Base-by-base conservation (phyloP, 2,888 invertebrate genomes). In the Phengaris alcon region DNA sequence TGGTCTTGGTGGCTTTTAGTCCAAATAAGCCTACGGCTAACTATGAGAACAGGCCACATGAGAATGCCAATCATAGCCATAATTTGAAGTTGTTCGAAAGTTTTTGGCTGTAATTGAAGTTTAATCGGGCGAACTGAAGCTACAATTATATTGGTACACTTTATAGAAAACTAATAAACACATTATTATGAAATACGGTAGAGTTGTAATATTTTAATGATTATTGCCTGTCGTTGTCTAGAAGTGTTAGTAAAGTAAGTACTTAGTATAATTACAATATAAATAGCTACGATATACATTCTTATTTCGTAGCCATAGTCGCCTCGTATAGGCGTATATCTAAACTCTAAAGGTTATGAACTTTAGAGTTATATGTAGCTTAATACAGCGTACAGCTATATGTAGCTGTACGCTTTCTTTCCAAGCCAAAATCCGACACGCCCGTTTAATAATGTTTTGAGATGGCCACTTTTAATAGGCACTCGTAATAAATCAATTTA, bases 401-500 rank as follows among this genome's bases (percentile, higher is more conserved):
- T n/a, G n/a, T 64, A 64, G 35, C 64, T 64, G 64, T 59, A 10
- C 48, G 48, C 6, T 48, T 7, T 22, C 6, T 12, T 44, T 44
- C 35, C 6, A 64, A 64, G 64, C 64, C 6, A 35, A 64, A 64
- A 64, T 64, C 51, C 8, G 48, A 22, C 15, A 51, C 15, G 8
- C 22, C 22, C 10, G 15, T 15, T 15, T 51, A 8, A 15, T n/a
- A 51, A 15, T 51, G 48, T 70, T 70, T 70, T 22, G 51, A 51
- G 15, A 15, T 52, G 72, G 72, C 72, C 35, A 54, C 35, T 72
- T 72, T 72, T 54, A 54, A 72, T 72, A 13, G 72, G 72, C 54
- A 48, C 48, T 51, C 70, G 52, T 52, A 72, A 72, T 72, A 72
- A 72, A 72, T 72, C 72, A 72, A 72, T 72, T 54, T 52, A 35